Evolutionary conservation across 35 echinoderm and acorn worm species (phyloP).

Genomic region (Anneissia japonica): DNA sequence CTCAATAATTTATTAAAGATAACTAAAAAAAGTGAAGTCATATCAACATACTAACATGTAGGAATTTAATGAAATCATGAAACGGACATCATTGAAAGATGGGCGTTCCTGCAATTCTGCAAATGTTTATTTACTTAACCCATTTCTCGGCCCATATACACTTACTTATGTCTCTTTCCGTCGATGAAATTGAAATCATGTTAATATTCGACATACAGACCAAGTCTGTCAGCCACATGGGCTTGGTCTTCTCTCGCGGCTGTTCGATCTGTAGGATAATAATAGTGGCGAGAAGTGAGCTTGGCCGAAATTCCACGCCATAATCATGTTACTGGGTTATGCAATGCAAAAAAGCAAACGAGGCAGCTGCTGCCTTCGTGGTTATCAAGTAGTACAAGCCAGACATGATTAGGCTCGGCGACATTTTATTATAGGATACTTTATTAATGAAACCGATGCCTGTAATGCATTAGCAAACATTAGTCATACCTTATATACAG

Average conservation of each 20-base stretch:
- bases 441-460: neutral
- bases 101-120: neutral
- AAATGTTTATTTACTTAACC: neutral
- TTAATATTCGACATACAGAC: conserved; percentile 98
- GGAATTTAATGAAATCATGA: too few relatives aligned
- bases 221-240: conserved; percentile 99
- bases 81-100: too few relatives aligned
- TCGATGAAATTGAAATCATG: conserved; percentile 98
- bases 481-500: neutral
- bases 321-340: neutral
- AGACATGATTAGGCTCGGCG: neutral
- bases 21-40: too few relatives aligned
- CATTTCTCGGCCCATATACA: neutral
- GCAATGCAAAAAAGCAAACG: neutral
- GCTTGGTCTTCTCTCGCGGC: conserved; percentile 89
- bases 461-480: neutral
- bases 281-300: neutral
- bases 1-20: too few relatives aligned
- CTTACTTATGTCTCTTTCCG: conserved; percentile 98
- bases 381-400: neutral
- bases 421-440: neutral
- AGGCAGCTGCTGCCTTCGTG: neutral
- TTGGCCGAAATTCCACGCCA: neutral
- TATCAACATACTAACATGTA: too few relatives aligned
- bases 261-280: conserved; percentile 72